Percentiles rank a stretch among this genome's conserved stretches.
Evolutionary conservation across 2,888 invertebrate genomes (phyloP).

Genomic region (Troilus luridus): DNA sequence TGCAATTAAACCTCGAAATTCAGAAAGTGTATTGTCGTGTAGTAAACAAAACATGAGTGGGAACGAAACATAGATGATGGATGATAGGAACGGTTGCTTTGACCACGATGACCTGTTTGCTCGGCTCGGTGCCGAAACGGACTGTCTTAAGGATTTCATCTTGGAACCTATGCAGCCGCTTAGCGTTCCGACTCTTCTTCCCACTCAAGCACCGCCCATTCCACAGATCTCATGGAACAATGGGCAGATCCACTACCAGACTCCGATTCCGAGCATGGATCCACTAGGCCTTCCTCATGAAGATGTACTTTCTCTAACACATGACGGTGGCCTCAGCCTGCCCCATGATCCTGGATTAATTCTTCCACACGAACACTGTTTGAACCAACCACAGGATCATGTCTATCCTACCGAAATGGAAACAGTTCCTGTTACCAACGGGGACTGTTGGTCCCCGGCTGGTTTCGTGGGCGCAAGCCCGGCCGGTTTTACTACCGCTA

Average conservation of each 20-base stretch:
- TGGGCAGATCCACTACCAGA: constrained; percentile 50
- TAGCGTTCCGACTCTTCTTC: constrained; percentile 56
- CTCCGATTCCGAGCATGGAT: constrained; percentile 17
- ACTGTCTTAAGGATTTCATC: constrained; percentile 67
- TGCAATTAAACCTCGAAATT: constrained; percentile 51
- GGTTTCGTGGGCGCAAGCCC: constrained; percentile 60
- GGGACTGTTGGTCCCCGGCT: constrained; percentile 66
- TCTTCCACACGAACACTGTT: constrained; percentile 50
- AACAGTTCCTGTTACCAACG: constrained; percentile 63
- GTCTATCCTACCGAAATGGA: constrained; percentile 52
- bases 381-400: constrained; percentile 43
- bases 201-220: constrained; percentile 25
- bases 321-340: constrained; percentile 32
- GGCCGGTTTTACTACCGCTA: constrained; percentile 63
- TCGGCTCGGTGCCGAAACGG: constrained; percentile 66
- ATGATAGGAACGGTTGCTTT: constrained; percentile 67
- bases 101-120: constrained; percentile 66
- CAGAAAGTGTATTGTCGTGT: constrained; percentile 50
- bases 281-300: constrained; percentile 46
- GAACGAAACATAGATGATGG: constrained; percentile 66
- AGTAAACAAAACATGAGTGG: constrained; percentile 59
- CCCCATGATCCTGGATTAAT: constrained; percentile 49
- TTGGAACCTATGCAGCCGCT: constrained; percentile 65
- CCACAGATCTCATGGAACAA: constrained; percentile 58
- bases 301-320: constrained; percentile 39